Evolutionary conservation across 1,140 invertebrate species (phyloP), one percentile per base, ranked within the genome.

Genomic region (Melitaea cinxia): DNA sequence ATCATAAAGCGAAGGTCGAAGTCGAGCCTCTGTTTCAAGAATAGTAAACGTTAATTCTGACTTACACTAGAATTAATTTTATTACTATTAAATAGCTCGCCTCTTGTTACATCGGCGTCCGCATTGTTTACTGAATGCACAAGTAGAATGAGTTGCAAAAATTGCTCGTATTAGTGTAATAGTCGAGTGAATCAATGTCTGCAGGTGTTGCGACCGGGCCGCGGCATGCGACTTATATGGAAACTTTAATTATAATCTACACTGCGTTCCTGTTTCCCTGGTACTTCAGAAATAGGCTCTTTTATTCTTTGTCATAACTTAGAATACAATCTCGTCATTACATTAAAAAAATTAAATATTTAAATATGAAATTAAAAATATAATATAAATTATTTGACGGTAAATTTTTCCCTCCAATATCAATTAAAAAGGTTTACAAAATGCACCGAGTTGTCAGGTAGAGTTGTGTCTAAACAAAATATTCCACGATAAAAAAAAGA

Each of bases 1-100:
- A 73, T 39, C 71, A 73, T 73, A 73, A 60, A 39, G 50, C 60
- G 67, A 73, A 73, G 67, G 71, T 47, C 64, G 56, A 19, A 66
- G 64, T 52, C 71, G 71, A 73, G 71, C 67, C 67, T 70, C 67
- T 70, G 64, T 66, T 55, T 42, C 28, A 55, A 35, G 50, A 63
- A 52, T 58, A 68, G 33, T 68, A 58, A 58, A 53, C 52, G 39
- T 42, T 39, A 53, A 61, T 53, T 39, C 14, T 33, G 14, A 9
- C 10, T 50, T 61, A 21, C 49, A 39, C 35, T 61, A 26, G 39
- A 53, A 53, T 33, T 2, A 21, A 26, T 61, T 52, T 37, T 39
- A 42, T 53, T n/a, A 14, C 9, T 61, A 53, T 28, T 30, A 49
- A 61, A 30, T 5, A 37, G 47, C 4, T 52, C 10, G 37, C 10